Conservation (phyloP, 2,113 vertebrate genomes). For the Oncorhynchus tshawytscha region DNA sequence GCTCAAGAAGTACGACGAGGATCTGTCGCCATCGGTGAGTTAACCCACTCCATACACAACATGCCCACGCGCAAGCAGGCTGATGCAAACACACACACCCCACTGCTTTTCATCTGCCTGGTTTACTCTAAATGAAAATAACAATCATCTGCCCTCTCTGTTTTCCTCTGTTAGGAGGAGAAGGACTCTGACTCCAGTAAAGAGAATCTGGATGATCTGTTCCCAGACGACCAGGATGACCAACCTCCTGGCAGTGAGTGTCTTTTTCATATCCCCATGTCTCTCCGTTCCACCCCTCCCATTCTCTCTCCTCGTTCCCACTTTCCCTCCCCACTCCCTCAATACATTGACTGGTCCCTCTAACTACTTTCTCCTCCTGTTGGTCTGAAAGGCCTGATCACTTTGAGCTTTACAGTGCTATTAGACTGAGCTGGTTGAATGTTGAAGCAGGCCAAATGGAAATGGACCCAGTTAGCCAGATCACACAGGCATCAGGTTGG, state of each 20-base stretch:
- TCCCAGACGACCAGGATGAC: conserved; percentile 96
- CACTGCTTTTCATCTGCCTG: background rate
- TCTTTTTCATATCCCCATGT: background rate
- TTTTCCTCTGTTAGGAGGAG: conserved; percentile 80
- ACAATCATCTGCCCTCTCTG: background rate
- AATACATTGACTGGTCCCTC: no score
- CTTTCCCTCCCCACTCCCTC: no score
- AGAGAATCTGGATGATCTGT: conserved; percentile 94
- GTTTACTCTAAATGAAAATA: background rate
- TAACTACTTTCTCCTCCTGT: no score
- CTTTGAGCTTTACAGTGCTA: conserved; percentile 15
- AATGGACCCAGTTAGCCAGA: background rate
- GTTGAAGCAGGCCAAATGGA: conserved; percentile 21
- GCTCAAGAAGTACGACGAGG: conserved; percentile 86
- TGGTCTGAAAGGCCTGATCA: no score
- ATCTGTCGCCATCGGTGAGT: conserved; percentile 93
- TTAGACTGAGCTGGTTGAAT: conserved; percentile 36
- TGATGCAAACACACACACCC: background rate
- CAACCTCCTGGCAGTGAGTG: conserved; percentile 91
- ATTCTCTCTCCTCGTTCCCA: no score
- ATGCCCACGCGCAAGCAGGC: background rate
- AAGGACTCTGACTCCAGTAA: conserved; percentile 90
- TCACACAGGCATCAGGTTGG: no score
- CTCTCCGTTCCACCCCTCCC: background rate
- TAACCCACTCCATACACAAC: background rate